Percentiles rank a stretch among this genome's conserved stretches.
phyloP scores from a whole-genome alignment of 2,888 invertebrate species.

The Galerucella calmariensis region DNA sequence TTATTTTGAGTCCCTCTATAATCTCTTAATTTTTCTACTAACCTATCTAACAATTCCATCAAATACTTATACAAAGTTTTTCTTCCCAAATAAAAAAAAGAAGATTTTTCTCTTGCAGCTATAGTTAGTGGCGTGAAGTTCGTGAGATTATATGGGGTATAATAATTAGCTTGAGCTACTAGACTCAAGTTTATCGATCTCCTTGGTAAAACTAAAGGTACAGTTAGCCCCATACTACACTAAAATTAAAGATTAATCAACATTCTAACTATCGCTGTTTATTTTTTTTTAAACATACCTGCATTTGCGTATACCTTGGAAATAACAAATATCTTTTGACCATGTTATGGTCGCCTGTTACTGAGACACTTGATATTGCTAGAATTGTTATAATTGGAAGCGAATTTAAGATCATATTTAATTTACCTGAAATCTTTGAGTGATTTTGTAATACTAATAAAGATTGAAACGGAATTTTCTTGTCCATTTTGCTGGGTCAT shows the following conservation, averaged over 20 bases:
- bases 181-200: constrained; percentile 57
- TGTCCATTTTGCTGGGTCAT: not conserved
- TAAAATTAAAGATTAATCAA: constrained; percentile 38
- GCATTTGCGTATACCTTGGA: constrained; percentile 44
- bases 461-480: not conserved
- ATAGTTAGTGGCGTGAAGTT: constrained; percentile 52
- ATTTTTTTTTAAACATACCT: constrained; percentile 33
- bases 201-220: constrained; percentile 57
- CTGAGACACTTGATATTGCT: not conserved
- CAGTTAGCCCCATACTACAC: constrained; percentile 58
- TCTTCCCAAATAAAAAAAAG: constrained; percentile 54
- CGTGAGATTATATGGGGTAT: constrained; percentile 54
- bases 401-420: not conserved
- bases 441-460: not conserved
- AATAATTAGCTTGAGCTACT: constrained; percentile 56
- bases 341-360: constrained; percentile 22
- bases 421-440: not conserved
- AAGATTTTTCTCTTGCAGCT: constrained; percentile 47
- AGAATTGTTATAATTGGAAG: constrained; percentile 6
- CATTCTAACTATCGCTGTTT: too few species aligned
- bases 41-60: constrained; percentile 55
- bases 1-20: too few species aligned
- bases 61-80: constrained; percentile 57
- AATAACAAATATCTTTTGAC: constrained; percentile 45
- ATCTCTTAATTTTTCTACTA: constrained; percentile 24